A percentile compares a stretch with the other conserved stretches of the same genome.
Evolutionary conservation across 2,797 vertebrate genomes (phyloP).

Genomic region (Danio albolineatus): DNA sequence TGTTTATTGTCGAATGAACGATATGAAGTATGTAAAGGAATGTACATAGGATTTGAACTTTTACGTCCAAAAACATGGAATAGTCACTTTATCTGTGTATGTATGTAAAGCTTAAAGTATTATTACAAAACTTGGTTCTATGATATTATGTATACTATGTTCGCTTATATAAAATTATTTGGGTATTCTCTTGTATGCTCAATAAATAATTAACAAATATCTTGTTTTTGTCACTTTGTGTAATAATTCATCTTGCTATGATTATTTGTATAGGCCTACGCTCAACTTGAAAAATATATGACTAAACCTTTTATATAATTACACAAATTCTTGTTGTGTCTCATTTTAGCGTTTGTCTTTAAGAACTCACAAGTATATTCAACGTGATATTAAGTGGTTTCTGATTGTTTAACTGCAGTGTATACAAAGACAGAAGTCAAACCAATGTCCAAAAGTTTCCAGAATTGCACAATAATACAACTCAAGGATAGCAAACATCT

Average conservation of each 20-base stretch:
- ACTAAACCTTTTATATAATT: neutral
- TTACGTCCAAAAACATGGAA: slow-evolving; percentile 69
- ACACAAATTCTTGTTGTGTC: neutral
- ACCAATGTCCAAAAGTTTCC: neutral
- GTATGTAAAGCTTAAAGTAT: slow-evolving; percentile 67
- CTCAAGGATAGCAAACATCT: slow-evolving; percentile 10
- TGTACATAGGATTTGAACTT: slow-evolving; percentile 70
- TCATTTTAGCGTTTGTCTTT: neutral
- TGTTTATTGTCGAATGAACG: slow-evolving; percentile 65
- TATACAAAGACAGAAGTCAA: neutral
- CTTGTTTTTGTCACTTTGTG: slow-evolving; percentile 10
- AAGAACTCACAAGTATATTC: neutral
- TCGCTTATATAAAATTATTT: slow-evolving; percentile 64
- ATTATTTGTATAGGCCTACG: too few species aligned
- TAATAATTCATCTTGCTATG: neutral
- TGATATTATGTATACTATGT: slow-evolving; percentile 73
- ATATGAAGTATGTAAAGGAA: slow-evolving; percentile 62
- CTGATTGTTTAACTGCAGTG: neutral
- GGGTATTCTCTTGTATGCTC: slow-evolving; percentile 60
- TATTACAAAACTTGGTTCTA: slow-evolving; percentile 66
- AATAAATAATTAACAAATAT: slow-evolving; percentile 57
- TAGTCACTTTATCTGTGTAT: slow-evolving; percentile 78
- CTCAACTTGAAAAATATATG: too few species aligned
- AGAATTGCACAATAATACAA: slow-evolving; percentile 49
- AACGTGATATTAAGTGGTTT: neutral